phyloP scores from a whole-genome alignment of 2,888 invertebrate genomes.

The Pollenia labialis region DNA sequence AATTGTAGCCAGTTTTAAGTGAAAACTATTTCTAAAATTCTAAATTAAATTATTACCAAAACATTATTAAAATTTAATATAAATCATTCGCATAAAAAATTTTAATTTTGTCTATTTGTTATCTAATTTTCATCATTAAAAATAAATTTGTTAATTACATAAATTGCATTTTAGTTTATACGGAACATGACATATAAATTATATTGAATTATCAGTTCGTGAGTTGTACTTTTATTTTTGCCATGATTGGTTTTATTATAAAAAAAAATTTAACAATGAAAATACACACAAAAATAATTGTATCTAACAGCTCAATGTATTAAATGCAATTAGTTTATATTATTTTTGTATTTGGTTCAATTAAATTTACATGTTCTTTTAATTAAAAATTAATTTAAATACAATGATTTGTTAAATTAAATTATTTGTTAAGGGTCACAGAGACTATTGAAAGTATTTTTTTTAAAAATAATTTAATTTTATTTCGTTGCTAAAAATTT shows the following conservation, averaged over 20 bases:
- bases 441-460: background rate
- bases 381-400: constrained; percentile 4
- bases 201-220: constrained; percentile 63
- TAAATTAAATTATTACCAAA: too few species aligned
- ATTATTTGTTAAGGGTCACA: background rate
- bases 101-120: background rate
- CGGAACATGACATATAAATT: constrained; percentile 53
- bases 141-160: constrained; percentile 38
- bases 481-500: too few species aligned
- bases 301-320: constrained; percentile 1
- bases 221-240: constrained; percentile 44
- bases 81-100: background rate
- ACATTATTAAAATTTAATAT: too few species aligned
- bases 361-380: constrained; percentile 28
- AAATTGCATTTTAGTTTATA: constrained; percentile 20
- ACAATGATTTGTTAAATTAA: background rate
- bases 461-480: too few species aligned
- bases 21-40: too few species aligned
- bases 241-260: constrained; percentile 21
- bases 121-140: constrained; percentile 22
- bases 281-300: constrained; percentile 3
- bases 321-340: constrained; percentile 8
- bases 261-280: constrained; percentile 8
- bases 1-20: too few species aligned
- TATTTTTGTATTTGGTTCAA: constrained; percentile 3